Evolutionary conservation across 2,113 vertebrate species (phyloP).

Genomic region (Leptobrachium leishanense): DNA sequence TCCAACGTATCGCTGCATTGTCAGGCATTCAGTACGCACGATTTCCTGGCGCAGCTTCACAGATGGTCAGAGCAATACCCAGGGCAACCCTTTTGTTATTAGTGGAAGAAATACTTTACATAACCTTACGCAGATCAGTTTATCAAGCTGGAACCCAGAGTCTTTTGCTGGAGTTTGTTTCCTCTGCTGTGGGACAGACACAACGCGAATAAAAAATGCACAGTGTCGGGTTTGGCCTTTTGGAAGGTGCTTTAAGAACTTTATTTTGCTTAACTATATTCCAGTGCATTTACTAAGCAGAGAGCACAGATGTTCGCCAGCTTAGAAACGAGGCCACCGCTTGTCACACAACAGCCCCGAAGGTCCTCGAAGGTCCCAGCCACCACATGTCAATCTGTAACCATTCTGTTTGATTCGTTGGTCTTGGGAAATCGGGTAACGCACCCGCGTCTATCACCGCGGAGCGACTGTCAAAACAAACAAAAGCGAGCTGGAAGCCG

Average conservation of each 20-base stretch:
- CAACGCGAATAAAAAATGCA: neutral
- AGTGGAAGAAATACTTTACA: neutral
- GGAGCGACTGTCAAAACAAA: conserved; percentile 1
- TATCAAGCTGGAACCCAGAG: conserved; percentile 11
- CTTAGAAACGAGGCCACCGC: neutral
- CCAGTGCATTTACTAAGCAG: conserved; percentile 1
- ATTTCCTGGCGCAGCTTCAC: conserved; percentile 3
- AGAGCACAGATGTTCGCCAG: conserved; percentile 31
- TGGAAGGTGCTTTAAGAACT: neutral
- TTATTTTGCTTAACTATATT: conserved; percentile 13
- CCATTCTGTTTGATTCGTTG: neutral
- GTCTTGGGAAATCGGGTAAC: neutral
- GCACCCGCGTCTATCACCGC: neutral
- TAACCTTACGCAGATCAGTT: conserved; percentile 3
- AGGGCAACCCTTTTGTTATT: conserved; percentile 25
- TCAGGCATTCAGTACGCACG: conserved; percentile 25
- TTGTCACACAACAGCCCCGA: neutral
- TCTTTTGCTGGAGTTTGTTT: neutral
- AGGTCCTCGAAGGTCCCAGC: conserved; percentile 7
- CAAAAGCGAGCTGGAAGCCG: neutral
- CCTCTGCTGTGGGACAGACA: neutral
- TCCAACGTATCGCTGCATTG: conserved; percentile 20
- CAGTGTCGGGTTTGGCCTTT: conserved; percentile 9
- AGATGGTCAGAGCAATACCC: conserved; percentile 24
- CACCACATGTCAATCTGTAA: conserved; percentile 33